Base-by-base conservation (phyloP, 2,113 vertebrate species). In the Strigops habroptila region DNA sequence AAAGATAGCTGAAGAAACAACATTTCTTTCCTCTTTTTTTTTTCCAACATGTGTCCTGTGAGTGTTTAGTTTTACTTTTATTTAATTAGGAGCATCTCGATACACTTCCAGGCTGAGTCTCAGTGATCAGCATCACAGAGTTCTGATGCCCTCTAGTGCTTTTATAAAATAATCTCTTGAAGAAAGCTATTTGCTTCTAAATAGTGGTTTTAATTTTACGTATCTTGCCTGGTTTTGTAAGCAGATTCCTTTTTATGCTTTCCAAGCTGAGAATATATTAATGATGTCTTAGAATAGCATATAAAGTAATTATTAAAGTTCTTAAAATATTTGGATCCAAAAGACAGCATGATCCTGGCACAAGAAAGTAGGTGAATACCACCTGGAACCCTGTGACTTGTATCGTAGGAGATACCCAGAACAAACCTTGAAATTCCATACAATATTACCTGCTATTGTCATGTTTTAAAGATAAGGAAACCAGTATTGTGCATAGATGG, bases 81-180 rank as follows among this genome's bases (percentile, higher is more conserved):
- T 57, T 87, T 59, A 48, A 49, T 60, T 59, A 55, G 60, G 53
- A 86, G 25, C 3, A n/a, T 65, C 53, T 81, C 55, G 33, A 3
- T 39, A 62, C 9, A 33, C 8, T 60, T 51, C 22, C 24, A 49
- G 59, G 30, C 30, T 33, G 21, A 35, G 33, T 24, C 55, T 65
- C 28, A 57, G 51, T 25, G 31, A 41, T 67, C 55, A n/a, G n/a
- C 69, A 65, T 27, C 37, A 18, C 14, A 74, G 95, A 88, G 70
- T 92, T 96, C 53, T 96, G 93, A 86, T 95, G 96, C 96, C 96
- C 96, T 95, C 96, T 97, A 95, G 93, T 96, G 96, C 44, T 79
- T 79, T 79, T 65, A 46, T n/a, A 84, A 73, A 46, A 67, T 35
- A 64, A 64, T 73, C 7, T 60, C 60, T 41, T 19, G 31, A 71